Base-by-base conservation (phyloP, 2,113 vertebrate genomes). In the Nothobranchius kuhntae region DNA sequence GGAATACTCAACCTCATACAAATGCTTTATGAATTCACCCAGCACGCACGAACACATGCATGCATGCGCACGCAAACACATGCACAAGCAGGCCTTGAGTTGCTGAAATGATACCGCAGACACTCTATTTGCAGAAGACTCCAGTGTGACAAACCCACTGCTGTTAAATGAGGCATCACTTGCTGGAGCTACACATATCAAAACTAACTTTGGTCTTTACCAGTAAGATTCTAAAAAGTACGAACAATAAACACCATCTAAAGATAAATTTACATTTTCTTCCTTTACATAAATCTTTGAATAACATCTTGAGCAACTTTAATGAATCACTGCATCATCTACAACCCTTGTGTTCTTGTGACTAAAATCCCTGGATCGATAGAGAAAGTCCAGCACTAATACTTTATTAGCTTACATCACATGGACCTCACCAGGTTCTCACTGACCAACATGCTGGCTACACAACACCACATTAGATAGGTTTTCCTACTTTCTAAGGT, bases 1-100 rank as follows among this genome's bases (percentile, higher is more conserved):
- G 13, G 51, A 50, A 50, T 53, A 66, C 14, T 54, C 35, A 65
- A 69, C 35, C 46, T 75, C n/a, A 86, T 85, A 84, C 73, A 86
- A 80, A 85, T 75, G 10, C 47, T 60, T 64, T 53, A n/a, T 42
- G 66, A 61, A 66, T 47, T 24, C 3, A 8, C 48, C 15, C 40
- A 46, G 35, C 42, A 21, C 21, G 21, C 21, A 21, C 21, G 1
- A 21, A 21, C 21, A 1, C 21, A 21, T 21, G 21, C 21, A 9
- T 30, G 30, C 30, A 30, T 30, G 30, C 1, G 15, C 36, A 38
- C 48, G 2, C 10, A 14, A 36, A 62, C 56, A 71, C 12, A 62
- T n/a, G 56, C 17, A 63, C 11, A 35, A 46, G 55, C 52, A 65
- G 42, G 65, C 36, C 63, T 52, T 64, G 45, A 60, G 24, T 46